phyloP scores from a whole-genome alignment of 2,888 invertebrate genomes.

The Mechanitis messenoides region DNA sequence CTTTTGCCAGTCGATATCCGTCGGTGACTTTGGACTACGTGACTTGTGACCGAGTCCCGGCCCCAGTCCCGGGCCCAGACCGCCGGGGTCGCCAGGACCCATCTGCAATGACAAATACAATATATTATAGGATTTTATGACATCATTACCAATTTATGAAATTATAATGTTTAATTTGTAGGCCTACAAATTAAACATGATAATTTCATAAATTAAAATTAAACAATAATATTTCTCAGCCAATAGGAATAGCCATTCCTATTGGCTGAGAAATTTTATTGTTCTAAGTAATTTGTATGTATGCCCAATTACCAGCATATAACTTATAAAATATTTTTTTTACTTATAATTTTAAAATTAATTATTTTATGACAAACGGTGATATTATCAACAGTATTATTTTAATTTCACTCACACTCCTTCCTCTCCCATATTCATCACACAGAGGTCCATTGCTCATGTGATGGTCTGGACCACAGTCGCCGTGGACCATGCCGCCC shows the following conservation, averaged over 20 bases:
- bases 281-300: too few relatives aligned
- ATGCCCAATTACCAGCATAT: too few relatives aligned
- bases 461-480: conserved; percentile 69
- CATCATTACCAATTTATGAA: not conserved
- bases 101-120: conserved; percentile 43
- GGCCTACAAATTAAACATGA: too few relatives aligned
- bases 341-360: too few relatives aligned
- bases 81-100: conserved; percentile 68
- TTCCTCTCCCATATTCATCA: conserved; percentile 66
- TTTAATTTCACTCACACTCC: conserved; percentile 52
- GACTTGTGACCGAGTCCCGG: conserved; percentile 60
- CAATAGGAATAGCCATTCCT: too few relatives aligned
- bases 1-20: conserved; percentile 93
- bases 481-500: conserved; percentile 63
- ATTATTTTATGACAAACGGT: too few relatives aligned
- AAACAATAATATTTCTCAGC: not conserved
- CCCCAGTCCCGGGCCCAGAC: conserved; percentile 56
- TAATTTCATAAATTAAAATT: not conserved
- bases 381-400: not conserved
- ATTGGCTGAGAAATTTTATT: too few relatives aligned
- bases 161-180: too few relatives aligned
- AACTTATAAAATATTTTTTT: too few relatives aligned
- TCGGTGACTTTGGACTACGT: conserved; percentile 53
- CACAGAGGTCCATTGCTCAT: conserved; percentile 69
- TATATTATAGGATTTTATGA: too few relatives aligned